A percentile compares a stretch with the other conserved stretches of the same genome.
Evolutionary conservation across 2,888 invertebrate genomes (phyloP).

Genomic region (Micoletzkya japonica): DNA sequence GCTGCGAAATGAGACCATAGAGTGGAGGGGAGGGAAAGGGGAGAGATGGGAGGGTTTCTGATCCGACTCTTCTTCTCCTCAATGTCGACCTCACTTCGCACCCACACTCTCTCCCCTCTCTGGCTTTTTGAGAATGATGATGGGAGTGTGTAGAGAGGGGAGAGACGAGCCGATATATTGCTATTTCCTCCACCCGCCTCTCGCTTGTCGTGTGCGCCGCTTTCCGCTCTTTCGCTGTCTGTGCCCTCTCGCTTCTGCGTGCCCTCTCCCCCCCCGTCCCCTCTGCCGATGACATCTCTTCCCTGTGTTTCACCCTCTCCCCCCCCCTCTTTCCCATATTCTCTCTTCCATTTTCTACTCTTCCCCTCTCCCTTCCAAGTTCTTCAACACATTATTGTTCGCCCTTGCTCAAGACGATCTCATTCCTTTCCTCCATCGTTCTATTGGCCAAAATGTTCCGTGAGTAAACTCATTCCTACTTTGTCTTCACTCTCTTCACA

Average conservation of each 20-base stretch:
- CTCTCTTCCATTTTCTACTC: not conserved
- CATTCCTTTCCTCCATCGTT: too few relatives aligned
- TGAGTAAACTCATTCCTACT: too few relatives aligned
- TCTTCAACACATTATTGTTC: too few relatives aligned
- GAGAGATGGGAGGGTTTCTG: too few relatives aligned
- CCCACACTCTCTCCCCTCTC: constrained; percentile 5
- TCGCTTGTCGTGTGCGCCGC: too few relatives aligned
- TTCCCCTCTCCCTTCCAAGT: not conserved
- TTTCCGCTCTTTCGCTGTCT: not conserved
- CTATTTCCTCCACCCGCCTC: not conserved
- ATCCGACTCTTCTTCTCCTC: not conserved
- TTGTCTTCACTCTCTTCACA: too few relatives aligned
- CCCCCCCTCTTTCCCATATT: constrained; percentile 4
- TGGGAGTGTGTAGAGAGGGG: not conserved
- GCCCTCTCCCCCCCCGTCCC: not conserved
- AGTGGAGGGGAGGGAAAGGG: too few relatives aligned
- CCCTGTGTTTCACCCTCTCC: not conserved
- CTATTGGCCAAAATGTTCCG: too few relatives aligned
- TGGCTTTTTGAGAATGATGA: not conserved
- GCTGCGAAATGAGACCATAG: too few relatives aligned
- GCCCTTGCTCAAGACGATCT: too few relatives aligned
- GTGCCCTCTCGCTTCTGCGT: too few relatives aligned
- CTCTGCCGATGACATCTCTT: not conserved
- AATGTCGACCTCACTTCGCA: not conserved
- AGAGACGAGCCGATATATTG: constrained; percentile 15